Evolutionary conservation across 2,888 invertebrate genomes (phyloP).

Genomic region (Apocheima hispidaria): DNA sequence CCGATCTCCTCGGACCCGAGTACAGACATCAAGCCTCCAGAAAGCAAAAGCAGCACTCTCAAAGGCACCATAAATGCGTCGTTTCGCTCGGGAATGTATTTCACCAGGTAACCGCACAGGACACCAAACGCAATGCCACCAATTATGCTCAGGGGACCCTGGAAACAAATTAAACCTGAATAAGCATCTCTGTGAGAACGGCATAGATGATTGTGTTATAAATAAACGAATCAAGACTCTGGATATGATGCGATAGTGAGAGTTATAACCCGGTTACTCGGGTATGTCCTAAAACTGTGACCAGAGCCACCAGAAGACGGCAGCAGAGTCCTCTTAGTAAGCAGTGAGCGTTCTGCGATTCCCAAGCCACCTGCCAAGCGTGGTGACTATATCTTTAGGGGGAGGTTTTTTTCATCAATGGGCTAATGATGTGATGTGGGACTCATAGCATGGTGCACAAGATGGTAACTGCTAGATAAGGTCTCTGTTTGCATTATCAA

Average conservation of each 20-base stretch:
- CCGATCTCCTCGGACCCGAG: constrained; percentile 94
- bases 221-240: too few relatives aligned
- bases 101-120: constrained; percentile 92
- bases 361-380: too few relatives aligned
- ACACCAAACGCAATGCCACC: constrained; percentile 94
- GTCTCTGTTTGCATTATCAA: background rate
- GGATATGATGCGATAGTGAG: too few relatives aligned
- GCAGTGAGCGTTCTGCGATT: too few relatives aligned
- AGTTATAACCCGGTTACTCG: too few relatives aligned
- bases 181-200: background rate
- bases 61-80: constrained; percentile 93
- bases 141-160: constrained; percentile 92
- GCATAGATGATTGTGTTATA: background rate
- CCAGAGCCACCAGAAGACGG: too few relatives aligned
- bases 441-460: too few relatives aligned
- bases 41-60: constrained; percentile 91
- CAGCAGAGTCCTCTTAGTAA: too few relatives aligned
- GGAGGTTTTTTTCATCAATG: too few relatives aligned
- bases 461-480: background rate
- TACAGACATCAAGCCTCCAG: constrained; percentile 93
- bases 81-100: constrained; percentile 93
- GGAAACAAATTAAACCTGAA: constrained; percentile 49
- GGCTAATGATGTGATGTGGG: too few relatives aligned
- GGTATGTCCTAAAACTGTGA: too few relatives aligned
- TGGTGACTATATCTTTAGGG: too few relatives aligned